Base-by-base conservation (phyloP, 2,888 invertebrate genomes). In the Drosophila macrospina region DNA sequence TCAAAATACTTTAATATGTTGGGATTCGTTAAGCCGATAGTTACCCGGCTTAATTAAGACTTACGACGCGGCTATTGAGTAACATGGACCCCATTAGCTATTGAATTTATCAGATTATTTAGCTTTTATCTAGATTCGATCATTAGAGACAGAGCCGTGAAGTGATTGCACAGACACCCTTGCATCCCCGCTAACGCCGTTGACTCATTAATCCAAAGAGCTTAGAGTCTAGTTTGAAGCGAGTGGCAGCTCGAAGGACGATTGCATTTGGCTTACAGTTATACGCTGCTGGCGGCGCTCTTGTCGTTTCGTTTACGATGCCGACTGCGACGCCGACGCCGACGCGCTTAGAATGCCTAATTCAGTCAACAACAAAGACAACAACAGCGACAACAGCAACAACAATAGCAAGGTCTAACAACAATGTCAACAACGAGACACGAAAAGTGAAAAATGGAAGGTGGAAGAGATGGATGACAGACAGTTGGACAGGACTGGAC, bases 291-390 rank as follows among this genome's bases (percentile, higher is more conserved):
- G 57, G 71, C 57, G 41, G 52, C 55, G 41, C 61, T 54, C 44
- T 74, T 60, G 54, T 60, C 70, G 42, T 50, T 34, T 10, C 48
- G 39, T 39, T 56, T 44, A 52, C 45, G 51, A 48, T 60, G 42
- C 45, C 56, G 64, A 55, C 51, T 56, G 64, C 28, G 57, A 56
- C 30, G 44, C 36, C 28, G 57, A 56, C 30, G 44, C 36, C 39
- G 57, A 80, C 86, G 78, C 70, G 69, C 47, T 66, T 50, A 41
- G 84, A 77, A 83, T 81, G 70, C 63, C 63, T 63, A 83, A 80
- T 80, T 66, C 78, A 70, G 57, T 64, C 60, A 60, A 64, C 63
- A 61, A 37, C 57, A 57, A 41, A 50, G 50, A 30, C 55, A 51
- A 42, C 34, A 28, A 6, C 8, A 20, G 3, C 20, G 3, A 20